A percentile compares a stretch with the other conserved stretches of the same genome.
Conservation (phyloP, 2,888 invertebrate genomes). For the Urechis unicinctus region DNA sequence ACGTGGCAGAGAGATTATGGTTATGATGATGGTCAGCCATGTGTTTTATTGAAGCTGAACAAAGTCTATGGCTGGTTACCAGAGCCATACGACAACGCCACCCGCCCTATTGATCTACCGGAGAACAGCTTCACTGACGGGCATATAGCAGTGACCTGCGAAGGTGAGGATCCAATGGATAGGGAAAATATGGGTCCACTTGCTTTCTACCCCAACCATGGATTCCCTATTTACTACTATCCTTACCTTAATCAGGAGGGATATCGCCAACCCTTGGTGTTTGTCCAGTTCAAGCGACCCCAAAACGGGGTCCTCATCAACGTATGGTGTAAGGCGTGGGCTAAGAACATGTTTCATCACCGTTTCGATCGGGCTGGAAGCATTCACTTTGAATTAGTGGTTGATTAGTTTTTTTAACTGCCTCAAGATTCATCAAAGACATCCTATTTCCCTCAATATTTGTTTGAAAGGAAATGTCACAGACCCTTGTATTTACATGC, state of each 20-base stretch:
- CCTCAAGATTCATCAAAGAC: too few relatives aligned
- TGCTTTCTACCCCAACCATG: constrained; percentile 60
- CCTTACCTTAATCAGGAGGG: constrained; percentile 53
- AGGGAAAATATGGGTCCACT: constrained; percentile 87
- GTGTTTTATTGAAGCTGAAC: constrained; percentile 93
- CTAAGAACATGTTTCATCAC: constrained; percentile 59
- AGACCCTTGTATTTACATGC: too few relatives aligned
- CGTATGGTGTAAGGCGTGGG: constrained; percentile 48
- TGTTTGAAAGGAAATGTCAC: too few relatives aligned
- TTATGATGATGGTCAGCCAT: constrained; percentile 77
- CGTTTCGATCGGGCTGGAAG: constrained; percentile 83
- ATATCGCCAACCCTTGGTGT: constrained; percentile 51
- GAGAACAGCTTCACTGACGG: constrained; percentile 44
- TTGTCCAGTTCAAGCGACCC: constrained; percentile 50
- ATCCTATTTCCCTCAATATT: too few relatives aligned
- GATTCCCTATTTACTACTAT: constrained; percentile 61
- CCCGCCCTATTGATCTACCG: constrained; percentile 26
- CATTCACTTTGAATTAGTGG: constrained; percentile 90
- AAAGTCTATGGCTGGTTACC: constrained; percentile 91
- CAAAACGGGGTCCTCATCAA: constrained; percentile 49
- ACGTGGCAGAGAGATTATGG: constrained; percentile 73
- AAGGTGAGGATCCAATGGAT: constrained; percentile 63
- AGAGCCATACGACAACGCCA: constrained; percentile 56
- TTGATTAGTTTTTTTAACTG: constrained; percentile 61
- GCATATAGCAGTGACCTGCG: constrained; percentile 83